These are phyloP conservation scores for Myiagra hebetior DNA, from an alignment of 2,113 vertebrate genomes.

Conservation along the genomic window DNA sequence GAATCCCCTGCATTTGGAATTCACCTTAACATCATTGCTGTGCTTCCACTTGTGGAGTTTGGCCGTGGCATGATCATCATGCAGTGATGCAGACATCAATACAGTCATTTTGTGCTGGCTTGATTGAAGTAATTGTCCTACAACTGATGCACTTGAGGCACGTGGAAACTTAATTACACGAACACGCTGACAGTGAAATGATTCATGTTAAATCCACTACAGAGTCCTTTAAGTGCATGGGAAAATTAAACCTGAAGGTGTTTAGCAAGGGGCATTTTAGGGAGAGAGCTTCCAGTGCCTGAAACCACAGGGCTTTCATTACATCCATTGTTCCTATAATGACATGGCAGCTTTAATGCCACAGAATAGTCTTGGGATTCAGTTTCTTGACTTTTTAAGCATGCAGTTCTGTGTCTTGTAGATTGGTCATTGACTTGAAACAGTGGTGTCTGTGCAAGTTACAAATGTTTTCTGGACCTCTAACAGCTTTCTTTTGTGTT, in stretches of 20 bases:
- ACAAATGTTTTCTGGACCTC: not conserved
- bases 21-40: not conserved
- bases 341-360: not conserved
- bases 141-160: not conserved
- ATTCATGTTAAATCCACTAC: not conserved
- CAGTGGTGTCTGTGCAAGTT: not conserved
- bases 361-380: not conserved
- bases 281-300: not conserved
- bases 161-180: not conserved
- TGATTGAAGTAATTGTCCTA: slow-evolving; percentile 2
- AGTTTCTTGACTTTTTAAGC: not conserved
- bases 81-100: not conserved
- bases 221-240: not conserved
- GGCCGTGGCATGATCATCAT: not conserved
- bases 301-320: not conserved
- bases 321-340: not conserved
- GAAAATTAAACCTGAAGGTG: not conserved
- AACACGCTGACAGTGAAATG: not conserved
- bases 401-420: not conserved
- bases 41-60: not conserved
- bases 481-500: not conserved
- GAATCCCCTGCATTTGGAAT: not conserved
- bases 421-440: not conserved
- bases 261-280: not conserved
- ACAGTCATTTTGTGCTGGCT: not conserved